These are phyloP conservation scores for Aphis craccivora DNA, from an alignment of 1,140 invertebrate genomes.

Conservation along the genomic window DNA sequence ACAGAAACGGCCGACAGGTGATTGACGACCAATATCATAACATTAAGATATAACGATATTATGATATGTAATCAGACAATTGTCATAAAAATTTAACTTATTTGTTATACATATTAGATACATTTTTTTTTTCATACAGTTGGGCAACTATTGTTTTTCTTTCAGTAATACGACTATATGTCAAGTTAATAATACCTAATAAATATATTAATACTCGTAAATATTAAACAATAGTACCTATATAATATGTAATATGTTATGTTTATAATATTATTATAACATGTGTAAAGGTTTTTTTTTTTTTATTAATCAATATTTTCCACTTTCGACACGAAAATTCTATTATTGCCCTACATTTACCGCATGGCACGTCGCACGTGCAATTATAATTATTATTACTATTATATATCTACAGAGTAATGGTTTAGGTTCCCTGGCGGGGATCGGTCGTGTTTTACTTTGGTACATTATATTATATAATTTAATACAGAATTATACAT, in stretches of 20 bases:
- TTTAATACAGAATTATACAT: neutral
- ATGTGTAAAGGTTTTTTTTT: slow-evolving; percentile 24
- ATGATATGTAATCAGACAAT: neutral
- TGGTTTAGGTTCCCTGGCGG: neutral
- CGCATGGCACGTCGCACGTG: neutral
- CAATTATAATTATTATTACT: neutral
- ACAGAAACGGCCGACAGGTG: neutral
- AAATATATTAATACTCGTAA: neutral
- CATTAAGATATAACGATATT: neutral
- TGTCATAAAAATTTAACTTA: neutral
- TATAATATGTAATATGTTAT: slow-evolving; percentile 3
- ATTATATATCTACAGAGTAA: neutral
- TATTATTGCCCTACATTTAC: neutral
- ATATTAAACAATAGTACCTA: neutral
- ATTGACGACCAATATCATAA: neutral
- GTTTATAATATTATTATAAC: neutral
- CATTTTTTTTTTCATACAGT: neutral
- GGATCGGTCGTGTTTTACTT: neutral
- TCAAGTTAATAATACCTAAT: slow-evolving; percentile 24
- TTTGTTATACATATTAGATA: neutral
- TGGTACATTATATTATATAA: neutral
- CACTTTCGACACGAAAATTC: neutral
- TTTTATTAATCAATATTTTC: slow-evolving; percentile 23
- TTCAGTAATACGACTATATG: neutral
- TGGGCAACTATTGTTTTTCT: neutral